phyloP scores from a whole-genome alignment of 2,113 vertebrate genomes.

The Bothrops jararaca region DNA sequence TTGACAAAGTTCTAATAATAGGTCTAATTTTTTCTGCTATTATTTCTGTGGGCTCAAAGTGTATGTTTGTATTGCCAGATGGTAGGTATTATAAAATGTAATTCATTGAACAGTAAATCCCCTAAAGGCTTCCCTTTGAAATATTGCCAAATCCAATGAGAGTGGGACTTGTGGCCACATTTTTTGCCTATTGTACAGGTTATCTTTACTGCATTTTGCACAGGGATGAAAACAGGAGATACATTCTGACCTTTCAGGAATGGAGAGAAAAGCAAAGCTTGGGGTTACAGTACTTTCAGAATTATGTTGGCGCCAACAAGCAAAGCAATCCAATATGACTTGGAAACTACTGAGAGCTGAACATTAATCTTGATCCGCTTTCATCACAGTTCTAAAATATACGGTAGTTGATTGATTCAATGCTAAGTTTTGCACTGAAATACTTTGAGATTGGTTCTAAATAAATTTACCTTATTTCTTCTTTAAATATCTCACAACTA shows the following conservation, averaged over 20 bases:
- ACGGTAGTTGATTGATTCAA: neutral
- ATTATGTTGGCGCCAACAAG: slow-evolving; percentile 5
- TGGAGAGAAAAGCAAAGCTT: neutral
- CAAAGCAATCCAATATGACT: neutral
- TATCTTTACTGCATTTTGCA: slow-evolving; percentile 44
- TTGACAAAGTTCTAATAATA: slow-evolving; percentile 32
- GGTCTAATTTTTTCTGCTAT: slow-evolving; percentile 31
- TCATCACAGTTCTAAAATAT: neutral
- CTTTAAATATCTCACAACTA: neutral
- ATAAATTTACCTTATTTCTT: neutral
- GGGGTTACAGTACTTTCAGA: accelerated
- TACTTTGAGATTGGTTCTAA: neutral
- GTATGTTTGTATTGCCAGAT: slow-evolving; percentile 47
- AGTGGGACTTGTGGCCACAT: slow-evolving; percentile 20
- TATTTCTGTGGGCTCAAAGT: slow-evolving; percentile 42
- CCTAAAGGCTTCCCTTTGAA: slow-evolving; percentile 52
- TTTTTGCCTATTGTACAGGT: slow-evolving; percentile 37
- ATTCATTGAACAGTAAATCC: slow-evolving; percentile 64
- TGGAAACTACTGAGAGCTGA: neutral
- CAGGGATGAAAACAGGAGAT: neutral
- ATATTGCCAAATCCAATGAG: slow-evolving; percentile 55
- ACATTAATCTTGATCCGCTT: neutral
- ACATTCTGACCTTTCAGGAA: slow-evolving; percentile 15
- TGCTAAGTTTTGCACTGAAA: neutral
- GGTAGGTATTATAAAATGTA: slow-evolving; percentile 48